Evolutionary conservation across 2,113 vertebrate species (phyloP), one percentile per base, ranked within the genome.

Genomic region (Rattus norvegicus): DNA sequence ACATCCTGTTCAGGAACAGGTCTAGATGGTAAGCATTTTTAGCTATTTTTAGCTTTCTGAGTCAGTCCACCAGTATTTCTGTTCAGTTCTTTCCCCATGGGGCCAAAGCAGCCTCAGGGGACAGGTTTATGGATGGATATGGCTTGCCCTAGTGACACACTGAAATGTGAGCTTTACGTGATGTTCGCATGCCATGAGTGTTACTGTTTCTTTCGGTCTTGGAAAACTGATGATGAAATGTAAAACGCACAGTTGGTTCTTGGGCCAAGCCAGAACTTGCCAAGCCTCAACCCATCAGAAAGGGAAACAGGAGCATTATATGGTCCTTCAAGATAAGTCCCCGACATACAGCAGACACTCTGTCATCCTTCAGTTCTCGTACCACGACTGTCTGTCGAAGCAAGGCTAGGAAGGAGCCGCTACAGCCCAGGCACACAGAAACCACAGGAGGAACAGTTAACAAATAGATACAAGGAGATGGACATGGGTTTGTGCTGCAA

Each of bases 391-490:
- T 9, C 0, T 1, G 1, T 12, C 14, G 0, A 22, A 2, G 72
- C 49, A 33, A 36, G 87, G 22, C 36, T 3, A 26, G 63, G 24
- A 30, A 16, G n/a, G 61, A 1, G 54, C 1, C 33, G 26, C 1
- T 19, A 0, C 7, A 30, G 54, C 63, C 22, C 36, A 9, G 5
- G 52, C 0, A 0, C 0, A 1, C 0, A 1, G 12, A 10, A 5
- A 47, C 3, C 2, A 10, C 1, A n/a, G 76, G 17, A 5, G 2
- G 63, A 19, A 2, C 4, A 0, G 4, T 12, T 10, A 47, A 14
- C 26, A 7, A 33, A 22, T 0, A 30, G 19, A 2, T 24, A 1
- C 0, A 24, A 22, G 36, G 30, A 1, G 20, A 0, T 4, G 76
- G 10, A 7, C 16, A 14, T 5, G 36, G 30, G 30, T 77, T 54